phyloP scores from a whole-genome alignment of 2,797 vertebrate genomes.

The Sandelia bainsii region DNA sequence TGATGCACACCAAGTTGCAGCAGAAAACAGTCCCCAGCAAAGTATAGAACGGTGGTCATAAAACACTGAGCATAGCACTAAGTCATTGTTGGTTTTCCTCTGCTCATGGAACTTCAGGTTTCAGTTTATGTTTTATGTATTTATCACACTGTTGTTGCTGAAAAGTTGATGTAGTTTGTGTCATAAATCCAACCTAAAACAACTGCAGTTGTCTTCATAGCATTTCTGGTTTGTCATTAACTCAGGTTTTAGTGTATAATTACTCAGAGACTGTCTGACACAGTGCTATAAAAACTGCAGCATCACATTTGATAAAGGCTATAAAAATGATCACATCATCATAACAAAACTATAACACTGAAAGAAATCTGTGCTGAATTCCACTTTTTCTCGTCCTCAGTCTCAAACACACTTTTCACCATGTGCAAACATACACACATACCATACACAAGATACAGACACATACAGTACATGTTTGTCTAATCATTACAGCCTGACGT shows the following conservation, averaged over 20 bases:
- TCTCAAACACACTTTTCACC: background rate
- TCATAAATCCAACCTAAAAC: background rate
- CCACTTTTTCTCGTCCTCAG: background rate
- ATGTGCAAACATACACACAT: conserved; percentile 18
- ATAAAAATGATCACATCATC: conserved; percentile 12
- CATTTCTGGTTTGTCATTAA: conserved; percentile 65
- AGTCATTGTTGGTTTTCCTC: no score
- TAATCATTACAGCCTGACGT: conserved; percentile 24
- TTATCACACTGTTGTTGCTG: background rate
- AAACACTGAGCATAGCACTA: no score
- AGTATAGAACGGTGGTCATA: no score
- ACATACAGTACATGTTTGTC: conserved; percentile 27
- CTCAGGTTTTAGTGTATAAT: conserved; percentile 27
- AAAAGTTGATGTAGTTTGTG: background rate
- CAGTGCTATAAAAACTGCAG: conserved; percentile 19
- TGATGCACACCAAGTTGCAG: no score
- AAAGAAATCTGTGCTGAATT: background rate
- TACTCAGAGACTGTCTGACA: conserved; percentile 9
- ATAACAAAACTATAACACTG: background rate
- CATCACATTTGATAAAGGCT: background rate
- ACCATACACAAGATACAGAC: conserved; percentile 6
- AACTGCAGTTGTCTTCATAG: background rate
- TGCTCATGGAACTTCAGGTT: background rate
- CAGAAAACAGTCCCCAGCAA: no score
- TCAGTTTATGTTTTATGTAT: background rate